phyloP scores from a whole-genome alignment of 2,888 invertebrate genomes.

The Drosophila merina region DNA sequence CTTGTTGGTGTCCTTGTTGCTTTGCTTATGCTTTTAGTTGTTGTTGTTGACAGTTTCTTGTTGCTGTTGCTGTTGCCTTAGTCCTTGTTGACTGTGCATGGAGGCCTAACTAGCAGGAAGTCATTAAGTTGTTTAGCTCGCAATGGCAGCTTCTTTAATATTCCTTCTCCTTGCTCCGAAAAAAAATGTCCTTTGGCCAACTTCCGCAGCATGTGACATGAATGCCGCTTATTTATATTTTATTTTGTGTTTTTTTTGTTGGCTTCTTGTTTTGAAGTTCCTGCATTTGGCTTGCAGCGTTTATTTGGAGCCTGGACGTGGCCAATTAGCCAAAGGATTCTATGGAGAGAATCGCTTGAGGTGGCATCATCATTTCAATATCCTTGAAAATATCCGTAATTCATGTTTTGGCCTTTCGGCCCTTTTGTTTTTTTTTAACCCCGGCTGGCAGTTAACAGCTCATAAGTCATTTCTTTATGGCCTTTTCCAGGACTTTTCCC shows the following conservation, averaged over 20 bases:
- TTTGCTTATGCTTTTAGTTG: constrained; percentile 46
- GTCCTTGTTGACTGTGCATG: constrained; percentile 34
- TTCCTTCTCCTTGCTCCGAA: constrained; percentile 12
- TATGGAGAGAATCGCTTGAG: background rate
- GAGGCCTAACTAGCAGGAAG: constrained; percentile 71
- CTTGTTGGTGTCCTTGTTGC: constrained; percentile 33
- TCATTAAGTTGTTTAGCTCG: constrained; percentile 76
- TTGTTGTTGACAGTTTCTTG: constrained; percentile 50
- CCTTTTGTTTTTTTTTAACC: background rate
- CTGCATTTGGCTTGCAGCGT: constrained; percentile 26
- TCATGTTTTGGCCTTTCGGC: constrained; percentile 12
- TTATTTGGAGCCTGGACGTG: constrained; percentile 8
- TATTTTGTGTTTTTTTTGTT: constrained; percentile 5
- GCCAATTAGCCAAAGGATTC: constrained; percentile 31
- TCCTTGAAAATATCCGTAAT: constrained; percentile 31
- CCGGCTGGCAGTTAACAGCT: constrained; percentile 39
- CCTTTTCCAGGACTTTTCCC: constrained; percentile 3
- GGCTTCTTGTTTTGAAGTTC: constrained; percentile 5
- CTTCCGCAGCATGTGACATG: constrained; percentile 43
- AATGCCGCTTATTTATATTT: constrained; percentile 11
- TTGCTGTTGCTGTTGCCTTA: constrained; percentile 42
- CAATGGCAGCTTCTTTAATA: constrained; percentile 51
- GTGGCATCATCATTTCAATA: constrained; percentile 25
- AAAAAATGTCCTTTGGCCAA: constrained; percentile 6
- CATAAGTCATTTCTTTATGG: constrained; percentile 50